Conservation (phyloP, 2,888 invertebrate species). For the Tolmerus cingulatus region DNA sequence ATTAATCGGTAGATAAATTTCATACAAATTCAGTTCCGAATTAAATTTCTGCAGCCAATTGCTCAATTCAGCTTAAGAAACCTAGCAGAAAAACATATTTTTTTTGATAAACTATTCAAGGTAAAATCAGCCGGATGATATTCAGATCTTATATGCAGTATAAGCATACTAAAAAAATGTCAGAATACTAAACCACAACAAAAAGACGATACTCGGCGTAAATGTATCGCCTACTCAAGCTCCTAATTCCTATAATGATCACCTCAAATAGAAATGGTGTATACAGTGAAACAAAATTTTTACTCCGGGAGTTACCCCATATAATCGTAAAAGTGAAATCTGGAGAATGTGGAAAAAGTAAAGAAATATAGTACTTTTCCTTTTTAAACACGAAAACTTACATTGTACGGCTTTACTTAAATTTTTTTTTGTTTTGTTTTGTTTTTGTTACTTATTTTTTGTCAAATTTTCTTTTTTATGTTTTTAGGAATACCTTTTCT, state of each 20-base stretch:
- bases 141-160: not conserved
- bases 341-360: constrained; percentile 18
- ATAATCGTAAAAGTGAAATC: constrained; percentile 12
- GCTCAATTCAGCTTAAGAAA: no score
- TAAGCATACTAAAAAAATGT: not conserved
- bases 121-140: not conserved
- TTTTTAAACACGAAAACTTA: constrained; percentile 35
- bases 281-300: not conserved
- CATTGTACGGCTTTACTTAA: constrained; percentile 10
- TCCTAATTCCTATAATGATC: not conserved
- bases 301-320: not conserved
- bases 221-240: not conserved
- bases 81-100: not conserved
- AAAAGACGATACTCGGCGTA: not conserved
- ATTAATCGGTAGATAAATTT: no score
- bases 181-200: not conserved
- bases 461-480: constrained; percentile 41
- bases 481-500: constrained; percentile 54
- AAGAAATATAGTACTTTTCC: constrained; percentile 24
- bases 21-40: no score
- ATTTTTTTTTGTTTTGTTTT: not conserved
- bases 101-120: no score
- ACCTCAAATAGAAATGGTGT: not conserved
- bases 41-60: no score
- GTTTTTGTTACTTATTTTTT: no score